Base-by-base conservation (phyloP, 2,113 vertebrate species). In the Indri indri region DNA sequence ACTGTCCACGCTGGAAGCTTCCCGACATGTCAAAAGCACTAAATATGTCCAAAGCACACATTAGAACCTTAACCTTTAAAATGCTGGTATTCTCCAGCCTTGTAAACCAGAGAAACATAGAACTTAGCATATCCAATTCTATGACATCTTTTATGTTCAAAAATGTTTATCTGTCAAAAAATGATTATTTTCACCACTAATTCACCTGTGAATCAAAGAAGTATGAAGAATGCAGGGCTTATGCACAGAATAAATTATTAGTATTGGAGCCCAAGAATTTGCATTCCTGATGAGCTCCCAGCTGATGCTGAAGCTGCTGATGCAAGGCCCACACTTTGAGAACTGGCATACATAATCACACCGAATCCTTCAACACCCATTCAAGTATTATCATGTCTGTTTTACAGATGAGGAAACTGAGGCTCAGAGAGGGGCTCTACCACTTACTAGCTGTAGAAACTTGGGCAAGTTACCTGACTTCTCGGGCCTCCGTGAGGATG, bases 1-100 rank as follows among this genome's bases (percentile, higher is more conserved):
- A 77, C 88, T 88, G 83, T 63, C 66, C 85, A 59, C 68, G 91
- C 88, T 97, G 80, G 88, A 77, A 40, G 97, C 88, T 94, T 76
- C 82, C 71, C 0, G 54, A 80, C 91, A 42, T 6, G 65, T 94
- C 95, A 88, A 84, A 93, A 81, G 91, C 93, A 89, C 91, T 88
- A 90, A 91, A 65, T 37, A 6, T 37, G 42, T 90, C 61, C 27
- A 50, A 10, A 0, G 90, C 61, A 30, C 45, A 63, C n/a, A 59
- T 68, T 0, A 40, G 45, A 86, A 90, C 17, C 8, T 79, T 82
- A 88, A 91, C 84, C 88, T 79, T 12, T 68, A 82, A 5, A n/a
- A 76, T 16, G n/a, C 50, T 14, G 45, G 71, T 1, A 0, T 17
- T 37, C 54, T 84, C 47, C 1, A 2, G 71, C 37, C 42, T 54